Percentiles rank a stretch among this genome's conserved stretches.
Evolutionary conservation across 2,797 vertebrate genomes (phyloP).

Genomic region (Pelodytes ibericus): DNA sequence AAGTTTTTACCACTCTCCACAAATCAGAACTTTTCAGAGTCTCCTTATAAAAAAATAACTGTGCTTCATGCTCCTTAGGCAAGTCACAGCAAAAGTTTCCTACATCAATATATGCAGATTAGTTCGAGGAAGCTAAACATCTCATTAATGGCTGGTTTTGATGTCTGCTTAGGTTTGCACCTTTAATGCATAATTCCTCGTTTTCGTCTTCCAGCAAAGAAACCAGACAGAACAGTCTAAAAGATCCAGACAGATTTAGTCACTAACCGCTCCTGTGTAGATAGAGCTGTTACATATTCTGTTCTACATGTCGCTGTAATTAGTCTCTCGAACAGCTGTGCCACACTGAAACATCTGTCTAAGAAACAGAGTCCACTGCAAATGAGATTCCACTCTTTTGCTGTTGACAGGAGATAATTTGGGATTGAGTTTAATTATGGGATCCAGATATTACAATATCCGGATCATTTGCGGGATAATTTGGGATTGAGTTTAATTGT

Average conservation of each 20-base stretch:
- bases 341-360: conserved; percentile 10
- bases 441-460: conserved; percentile 13
- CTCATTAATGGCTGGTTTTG: background rate
- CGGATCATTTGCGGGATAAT: conserved; percentile 1
- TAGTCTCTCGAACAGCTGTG: conserved; percentile 29
- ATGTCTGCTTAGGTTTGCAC: background rate
- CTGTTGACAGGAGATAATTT: conserved; percentile 15
- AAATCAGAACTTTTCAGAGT: too few relatives aligned
- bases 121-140: background rate
- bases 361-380: conserved; percentile 8
- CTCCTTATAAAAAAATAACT: too few relatives aligned
- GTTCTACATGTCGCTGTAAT: conserved; percentile 30
- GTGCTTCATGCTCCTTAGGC: too few relatives aligned
- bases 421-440: conserved; percentile 22
- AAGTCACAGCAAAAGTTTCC: too few relatives aligned
- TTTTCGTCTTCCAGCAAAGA: conserved; percentile 1
- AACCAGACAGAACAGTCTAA: conserved; percentile 2
- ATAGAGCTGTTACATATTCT: conserved; percentile 18
- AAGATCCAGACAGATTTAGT: conserved; percentile 13
- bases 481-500: conserved; percentile 23
- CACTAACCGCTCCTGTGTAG: conserved; percentile 5
- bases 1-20: too few relatives aligned
- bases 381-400: conserved; percentile 5
- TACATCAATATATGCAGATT: background rate
- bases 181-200: background rate